Evolutionary conservation across 1,140 invertebrate species (phyloP), one percentile per base, ranked within the genome.

Genomic region (Ptiloglossa arizonensis): DNA sequence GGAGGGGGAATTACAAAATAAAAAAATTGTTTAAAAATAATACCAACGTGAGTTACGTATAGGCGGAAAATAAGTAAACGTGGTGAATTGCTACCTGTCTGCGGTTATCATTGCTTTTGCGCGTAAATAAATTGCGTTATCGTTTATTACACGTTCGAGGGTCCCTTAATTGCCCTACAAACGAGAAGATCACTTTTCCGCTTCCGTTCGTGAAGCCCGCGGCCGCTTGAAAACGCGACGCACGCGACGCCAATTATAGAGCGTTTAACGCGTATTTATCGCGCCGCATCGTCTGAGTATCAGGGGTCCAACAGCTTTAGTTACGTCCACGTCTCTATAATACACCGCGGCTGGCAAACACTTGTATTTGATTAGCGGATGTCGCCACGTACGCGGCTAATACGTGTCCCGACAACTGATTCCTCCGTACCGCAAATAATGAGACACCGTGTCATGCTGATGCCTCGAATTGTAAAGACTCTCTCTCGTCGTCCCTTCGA

Each of bases 321-420:
- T 56, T 56, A 69, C 69, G 56, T 62, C 67, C 66, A 76, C 67
- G 69, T 67, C 62, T 68, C 38, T 56, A 62, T 79, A 75, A 68
- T 66, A 56, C 59, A 29, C 35, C 19, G 64, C 71, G 63, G 82
- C 86, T 89, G 88, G 86, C 81, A 84, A 88, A 90, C 89, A 90
- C 89, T 90, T 89, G 89, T 90, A 88, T 89, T 90, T 90, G 88
- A 90, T 89, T 88, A 88, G 85, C 85, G 81, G 81, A 85, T 85
- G 80, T 85, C 68, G 86, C 79, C 82, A 85, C 83, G 81, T 87
- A 88, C 81, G 82, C 64, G 52, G 74, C 76, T 82, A 71, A 77
- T 82, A 82, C 59, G 71, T 69, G 68, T 79, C 63, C 62, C 80
- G 78, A 80, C 75, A 80, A 70, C 68, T 41, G 75, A 77, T 77